A percentile compares a stretch with the other conserved stretches of the same genome.
Conservation (phyloP, 2,113 vertebrate genomes). For the Okapia johnstoni region DNA sequence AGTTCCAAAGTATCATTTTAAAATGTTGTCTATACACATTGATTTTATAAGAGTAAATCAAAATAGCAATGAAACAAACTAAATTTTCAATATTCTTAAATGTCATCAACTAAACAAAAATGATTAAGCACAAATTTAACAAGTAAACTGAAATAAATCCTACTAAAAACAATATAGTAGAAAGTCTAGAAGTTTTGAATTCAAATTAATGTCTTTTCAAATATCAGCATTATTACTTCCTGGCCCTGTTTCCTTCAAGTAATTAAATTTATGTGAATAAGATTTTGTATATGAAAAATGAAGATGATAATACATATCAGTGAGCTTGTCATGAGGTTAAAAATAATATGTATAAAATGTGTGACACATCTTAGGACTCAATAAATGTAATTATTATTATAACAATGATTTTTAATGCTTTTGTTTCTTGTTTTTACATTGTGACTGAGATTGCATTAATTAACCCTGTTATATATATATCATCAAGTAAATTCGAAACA, state of each 20-base stretch:
- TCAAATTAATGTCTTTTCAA: neutral
- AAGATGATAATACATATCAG: neutral
- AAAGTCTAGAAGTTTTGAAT: neutral
- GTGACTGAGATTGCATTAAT: conserved; percentile 38
- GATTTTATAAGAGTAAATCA: conserved; percentile 57
- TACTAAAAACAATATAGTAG: neutral
- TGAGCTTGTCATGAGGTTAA: neutral
- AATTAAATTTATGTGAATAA: neutral
- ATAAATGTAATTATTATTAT: neutral
- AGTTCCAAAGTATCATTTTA: conserved; percentile 35
- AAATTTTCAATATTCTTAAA: conserved; percentile 51
- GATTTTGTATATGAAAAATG: neutral
- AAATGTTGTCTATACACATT: conserved; percentile 46
- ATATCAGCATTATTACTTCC: neutral
- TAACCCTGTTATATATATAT: conserved; percentile 52
- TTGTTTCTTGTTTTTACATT: conserved; percentile 65
- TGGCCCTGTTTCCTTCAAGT: neutral
- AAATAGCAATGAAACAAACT: conserved; percentile 55
- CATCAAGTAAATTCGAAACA: conserved; percentile 63
- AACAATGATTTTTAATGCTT: conserved; percentile 18
- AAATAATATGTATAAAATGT: neutral
- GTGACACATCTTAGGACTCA: neutral
- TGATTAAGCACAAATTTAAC: neutral
- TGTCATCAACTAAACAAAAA: conserved; percentile 46
- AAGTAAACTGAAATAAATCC: neutral